Evolutionary conservation across 2,797 vertebrate species (phyloP).

Genomic region (Protosalanx chinensis): DNA sequence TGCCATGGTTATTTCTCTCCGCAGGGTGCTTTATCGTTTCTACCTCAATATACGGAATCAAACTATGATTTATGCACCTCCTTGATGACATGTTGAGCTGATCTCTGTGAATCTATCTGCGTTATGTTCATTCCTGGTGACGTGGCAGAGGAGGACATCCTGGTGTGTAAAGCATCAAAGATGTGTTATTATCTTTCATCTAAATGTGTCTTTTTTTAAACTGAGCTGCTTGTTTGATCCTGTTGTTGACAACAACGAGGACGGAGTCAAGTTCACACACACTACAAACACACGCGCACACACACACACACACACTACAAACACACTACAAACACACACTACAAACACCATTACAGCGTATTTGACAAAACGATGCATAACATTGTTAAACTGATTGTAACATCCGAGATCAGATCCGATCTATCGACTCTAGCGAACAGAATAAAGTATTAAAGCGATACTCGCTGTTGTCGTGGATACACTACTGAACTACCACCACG

Average conservation of each 20-base stretch:
- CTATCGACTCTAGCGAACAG: not conserved
- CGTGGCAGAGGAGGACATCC: slow-evolving; percentile 20
- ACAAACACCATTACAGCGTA: no score
- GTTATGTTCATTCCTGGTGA: slow-evolving; percentile 6
- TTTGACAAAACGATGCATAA: not conserved
- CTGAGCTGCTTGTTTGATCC: not conserved
- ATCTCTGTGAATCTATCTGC: not conserved
- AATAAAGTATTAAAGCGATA: not conserved
- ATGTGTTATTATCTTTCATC: not conserved
- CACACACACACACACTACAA: no score
- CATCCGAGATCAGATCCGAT: not conserved
- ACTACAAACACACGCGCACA: no score
- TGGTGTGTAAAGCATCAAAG: not conserved
- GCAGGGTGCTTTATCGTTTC: slow-evolving; percentile 18
- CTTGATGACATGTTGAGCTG: not conserved
- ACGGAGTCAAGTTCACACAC: not conserved
- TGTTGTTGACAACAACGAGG: not conserved
- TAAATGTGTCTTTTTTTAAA: no score
- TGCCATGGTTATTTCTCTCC: slow-evolving; percentile 48
- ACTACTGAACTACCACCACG: not conserved
- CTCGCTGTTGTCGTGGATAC: not conserved
- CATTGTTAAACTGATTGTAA: not conserved
- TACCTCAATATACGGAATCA: not conserved
- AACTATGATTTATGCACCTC: not conserved
- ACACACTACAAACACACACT: not conserved